phyloP scores from a whole-genome alignment of 2,888 invertebrate species.

The Archips xylosteana region DNA sequence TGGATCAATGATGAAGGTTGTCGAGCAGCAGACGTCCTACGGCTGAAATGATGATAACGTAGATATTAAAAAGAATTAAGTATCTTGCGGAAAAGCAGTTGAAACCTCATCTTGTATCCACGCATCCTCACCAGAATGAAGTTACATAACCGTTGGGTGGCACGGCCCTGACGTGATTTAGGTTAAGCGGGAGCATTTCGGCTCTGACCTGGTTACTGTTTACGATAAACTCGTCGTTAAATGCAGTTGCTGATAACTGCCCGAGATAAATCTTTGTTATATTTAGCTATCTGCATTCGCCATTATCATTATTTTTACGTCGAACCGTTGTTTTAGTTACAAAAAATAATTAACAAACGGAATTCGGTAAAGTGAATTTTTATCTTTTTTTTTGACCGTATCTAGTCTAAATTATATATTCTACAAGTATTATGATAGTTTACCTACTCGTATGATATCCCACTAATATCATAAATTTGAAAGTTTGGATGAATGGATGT shows the following conservation, averaged over 20 bases:
- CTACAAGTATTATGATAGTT: too few relatives aligned
- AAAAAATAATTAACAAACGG: not conserved
- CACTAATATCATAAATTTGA: too few relatives aligned
- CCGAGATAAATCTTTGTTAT: slow-evolving; percentile 36
- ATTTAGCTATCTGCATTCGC: slow-evolving; percentile 29
- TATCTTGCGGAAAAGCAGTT: not conserved
- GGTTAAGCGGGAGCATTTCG: slow-evolving; percentile 36
- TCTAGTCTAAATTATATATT: too few relatives aligned
- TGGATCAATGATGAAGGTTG: too few relatives aligned
- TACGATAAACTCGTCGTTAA: slow-evolving; percentile 28
- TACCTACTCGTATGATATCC: too few relatives aligned
- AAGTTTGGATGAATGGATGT: too few relatives aligned
- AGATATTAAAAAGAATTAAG: too few relatives aligned
- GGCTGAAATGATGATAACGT: too few relatives aligned
- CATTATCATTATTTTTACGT: slow-evolving; percentile 11
- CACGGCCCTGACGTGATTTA: slow-evolving; percentile 31
- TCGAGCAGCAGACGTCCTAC: too few relatives aligned
- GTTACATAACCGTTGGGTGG: slow-evolving; percentile 25
- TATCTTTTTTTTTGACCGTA: too few relatives aligned
- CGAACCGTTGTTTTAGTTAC: not conserved
- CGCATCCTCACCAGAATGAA: not conserved
- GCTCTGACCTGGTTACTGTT: slow-evolving; percentile 39
- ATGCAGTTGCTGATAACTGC: slow-evolving; percentile 41
- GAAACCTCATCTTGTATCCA: too few relatives aligned
- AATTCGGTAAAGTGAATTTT: not conserved